These are phyloP conservation scores for Bos javanicus DNA, from an alignment of 2,113 vertebrate genomes.

Conservation along the genomic window DNA sequence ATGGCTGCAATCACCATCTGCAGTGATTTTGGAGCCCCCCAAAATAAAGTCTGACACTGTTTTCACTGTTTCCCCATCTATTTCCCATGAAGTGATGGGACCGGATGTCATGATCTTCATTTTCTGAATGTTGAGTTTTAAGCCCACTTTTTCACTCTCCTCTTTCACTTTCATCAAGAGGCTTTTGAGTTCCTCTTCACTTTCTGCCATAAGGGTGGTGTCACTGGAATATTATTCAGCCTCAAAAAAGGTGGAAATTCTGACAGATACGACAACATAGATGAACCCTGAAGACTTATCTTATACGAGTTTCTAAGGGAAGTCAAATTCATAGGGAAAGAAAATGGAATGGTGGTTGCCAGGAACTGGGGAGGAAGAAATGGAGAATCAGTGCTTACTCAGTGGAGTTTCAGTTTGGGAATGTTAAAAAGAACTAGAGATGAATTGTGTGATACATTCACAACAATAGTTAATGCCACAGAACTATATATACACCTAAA, in stretches of 20 bases:
- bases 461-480: background rate
- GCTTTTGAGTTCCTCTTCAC: too few species aligned
- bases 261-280: background rate
- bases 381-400: background rate
- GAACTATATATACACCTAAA: background rate
- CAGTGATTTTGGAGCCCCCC: too few species aligned
- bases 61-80: too few species aligned
- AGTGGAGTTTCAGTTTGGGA: background rate
- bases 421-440: background rate
- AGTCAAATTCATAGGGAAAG: background rate
- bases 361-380: background rate
- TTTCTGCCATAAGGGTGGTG: too few species aligned
- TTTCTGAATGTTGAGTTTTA: too few species aligned
- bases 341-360: background rate
- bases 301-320: background rate
- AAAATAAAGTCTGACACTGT: too few species aligned
- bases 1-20: too few species aligned
- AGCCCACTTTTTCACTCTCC: too few species aligned
- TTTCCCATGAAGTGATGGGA: too few species aligned
- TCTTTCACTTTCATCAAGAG: too few species aligned
- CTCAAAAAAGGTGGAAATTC: background rate
- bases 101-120: too few species aligned
- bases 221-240: background rate
- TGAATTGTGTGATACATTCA: background rate
- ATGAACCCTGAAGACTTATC: background rate